Conservation (phyloP, 2,888 invertebrate genomes). For the Margaritifera margaritifera region DNA sequence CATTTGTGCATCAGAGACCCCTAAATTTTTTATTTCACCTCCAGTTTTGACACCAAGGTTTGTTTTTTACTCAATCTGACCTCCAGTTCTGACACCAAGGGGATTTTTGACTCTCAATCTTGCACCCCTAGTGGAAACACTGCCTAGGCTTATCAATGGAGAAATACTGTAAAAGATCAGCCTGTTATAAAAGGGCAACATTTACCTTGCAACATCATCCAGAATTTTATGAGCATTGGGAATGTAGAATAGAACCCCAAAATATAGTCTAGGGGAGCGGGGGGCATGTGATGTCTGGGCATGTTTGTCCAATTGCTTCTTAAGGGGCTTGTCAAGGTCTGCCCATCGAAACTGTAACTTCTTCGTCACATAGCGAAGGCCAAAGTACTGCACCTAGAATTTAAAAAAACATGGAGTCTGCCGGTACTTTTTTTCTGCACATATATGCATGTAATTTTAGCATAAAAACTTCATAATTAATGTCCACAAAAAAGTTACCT, state of each 20-base stretch:
- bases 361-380: constrained; percentile 86
- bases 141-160: too few species aligned
- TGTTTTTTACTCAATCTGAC: too few species aligned
- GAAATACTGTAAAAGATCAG: too few species aligned
- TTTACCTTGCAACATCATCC: constrained; percentile 90
- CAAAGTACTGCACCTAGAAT: constrained; percentile 88
- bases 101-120: too few species aligned
- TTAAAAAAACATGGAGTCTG: neutral
- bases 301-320: constrained; percentile 94
- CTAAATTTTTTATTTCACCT: too few species aligned
- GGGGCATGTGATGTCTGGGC: constrained; percentile 77
- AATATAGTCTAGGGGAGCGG: constrained; percentile 79
- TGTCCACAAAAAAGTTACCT: too few species aligned
- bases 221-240: constrained; percentile 89
- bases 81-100: too few species aligned
- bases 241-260: constrained; percentile 96
- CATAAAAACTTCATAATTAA: neutral
- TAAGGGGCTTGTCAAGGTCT: constrained; percentile 92
- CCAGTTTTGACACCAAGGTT: too few species aligned
- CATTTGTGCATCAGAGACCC: too few species aligned
- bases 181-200: too few species aligned
- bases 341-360: constrained; percentile 83
- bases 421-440: neutral
- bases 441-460: neutral
- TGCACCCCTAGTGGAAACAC: too few species aligned